A percentile compares a stretch with the other conserved stretches of the same genome.
Conservation (phyloP, 2,113 vertebrate species). For the Marmota flaviventris region DNA sequence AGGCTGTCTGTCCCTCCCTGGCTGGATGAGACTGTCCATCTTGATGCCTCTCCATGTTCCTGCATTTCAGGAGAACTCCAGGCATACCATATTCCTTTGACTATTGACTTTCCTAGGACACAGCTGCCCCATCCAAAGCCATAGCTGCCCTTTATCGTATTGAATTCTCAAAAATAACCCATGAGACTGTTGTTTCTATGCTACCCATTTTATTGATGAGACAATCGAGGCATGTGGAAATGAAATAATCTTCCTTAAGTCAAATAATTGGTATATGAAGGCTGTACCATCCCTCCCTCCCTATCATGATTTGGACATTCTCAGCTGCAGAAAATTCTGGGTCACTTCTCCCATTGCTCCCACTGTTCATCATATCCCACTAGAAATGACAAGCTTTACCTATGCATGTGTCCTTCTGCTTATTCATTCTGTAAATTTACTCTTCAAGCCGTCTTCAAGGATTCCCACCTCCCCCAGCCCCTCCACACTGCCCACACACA, state of each 20-base stretch:
- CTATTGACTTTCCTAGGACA: neutral
- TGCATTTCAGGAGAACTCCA: conserved; percentile 73
- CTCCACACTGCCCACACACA: neutral
- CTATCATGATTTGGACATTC: neutral
- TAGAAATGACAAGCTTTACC: neutral
- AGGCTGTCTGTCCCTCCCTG: conserved; percentile 87
- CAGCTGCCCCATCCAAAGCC: neutral
- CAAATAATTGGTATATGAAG: neutral
- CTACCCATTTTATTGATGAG: neutral
- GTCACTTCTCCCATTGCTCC: neutral
- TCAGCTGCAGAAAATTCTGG: neutral
- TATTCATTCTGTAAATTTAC: neutral
- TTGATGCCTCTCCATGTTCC: conserved; percentile 79
- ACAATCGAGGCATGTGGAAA: neutral
- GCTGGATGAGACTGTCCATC: conserved; percentile 84
- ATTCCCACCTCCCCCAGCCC: neutral
- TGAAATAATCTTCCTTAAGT: neutral
- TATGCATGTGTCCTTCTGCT: neutral
- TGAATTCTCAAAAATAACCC: neutral
- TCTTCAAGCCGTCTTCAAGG: neutral
- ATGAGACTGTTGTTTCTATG: neutral
- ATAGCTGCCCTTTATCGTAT: neutral
- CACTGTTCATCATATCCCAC: neutral
- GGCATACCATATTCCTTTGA: conserved; percentile 76
- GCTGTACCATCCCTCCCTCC: neutral